Conservation (phyloP, 2,888 invertebrate genomes). For the Ectobius pallidus region DNA sequence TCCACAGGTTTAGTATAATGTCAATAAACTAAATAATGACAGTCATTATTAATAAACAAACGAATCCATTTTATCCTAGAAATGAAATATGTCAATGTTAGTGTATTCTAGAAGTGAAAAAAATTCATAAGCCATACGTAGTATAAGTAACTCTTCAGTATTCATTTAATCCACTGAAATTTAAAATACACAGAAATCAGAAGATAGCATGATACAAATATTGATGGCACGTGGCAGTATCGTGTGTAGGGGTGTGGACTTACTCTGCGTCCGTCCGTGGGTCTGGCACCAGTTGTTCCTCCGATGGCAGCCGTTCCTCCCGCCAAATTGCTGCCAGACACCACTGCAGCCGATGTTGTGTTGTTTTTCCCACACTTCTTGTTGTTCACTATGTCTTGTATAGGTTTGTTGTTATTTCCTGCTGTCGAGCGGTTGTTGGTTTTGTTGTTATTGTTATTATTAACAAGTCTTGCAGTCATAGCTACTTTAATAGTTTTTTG, state of each 20-base stretch:
- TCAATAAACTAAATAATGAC: too few species aligned
- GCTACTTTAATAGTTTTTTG: not conserved
- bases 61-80: too few species aligned
- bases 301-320: not conserved
- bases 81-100: too few species aligned
- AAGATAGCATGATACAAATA: too few species aligned
- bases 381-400: not conserved
- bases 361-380: not conserved
- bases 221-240: too few species aligned
- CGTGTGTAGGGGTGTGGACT: slow-evolving; percentile 9
- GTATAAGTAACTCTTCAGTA: too few species aligned
- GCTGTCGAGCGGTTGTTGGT: not conserved
- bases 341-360: not conserved
- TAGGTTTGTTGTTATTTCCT: not conserved
- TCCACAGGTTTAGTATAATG: too few species aligned
- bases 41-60: too few species aligned
- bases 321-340: not conserved
- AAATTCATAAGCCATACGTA: too few species aligned
- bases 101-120: too few species aligned
- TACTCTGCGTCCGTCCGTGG: slow-evolving; percentile 22
- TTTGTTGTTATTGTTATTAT: not conserved
- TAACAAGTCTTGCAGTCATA: slow-evolving; percentile 17
- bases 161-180: too few species aligned
- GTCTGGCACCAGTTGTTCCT: not conserved
- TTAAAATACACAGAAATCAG: too few species aligned